phyloP scores from a whole-genome alignment of 2,888 invertebrate species.

The Xanthia togata region DNA sequence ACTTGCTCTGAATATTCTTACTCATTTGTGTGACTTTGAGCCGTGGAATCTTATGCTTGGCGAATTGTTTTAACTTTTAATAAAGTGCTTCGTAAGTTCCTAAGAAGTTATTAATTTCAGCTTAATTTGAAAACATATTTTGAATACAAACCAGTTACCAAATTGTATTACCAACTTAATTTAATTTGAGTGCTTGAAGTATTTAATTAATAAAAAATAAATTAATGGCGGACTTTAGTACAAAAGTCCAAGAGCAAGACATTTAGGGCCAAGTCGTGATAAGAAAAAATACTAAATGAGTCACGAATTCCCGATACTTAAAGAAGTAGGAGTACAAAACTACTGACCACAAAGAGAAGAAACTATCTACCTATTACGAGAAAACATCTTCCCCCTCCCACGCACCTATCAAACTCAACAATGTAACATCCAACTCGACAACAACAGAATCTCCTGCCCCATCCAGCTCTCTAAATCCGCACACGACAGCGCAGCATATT shows the following conservation, averaged over 20 bases:
- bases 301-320: not conserved
- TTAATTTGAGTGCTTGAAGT: not conserved
- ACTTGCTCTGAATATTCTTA: not conserved
- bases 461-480: constrained; percentile 25
- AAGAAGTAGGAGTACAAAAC: too few relatives aligned
- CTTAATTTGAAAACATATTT: not conserved
- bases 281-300: too few relatives aligned
- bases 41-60: not conserved
- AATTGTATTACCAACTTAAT: not conserved
- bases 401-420: not conserved
- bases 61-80: not conserved
- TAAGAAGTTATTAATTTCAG: not conserved
- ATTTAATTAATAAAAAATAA: not conserved
- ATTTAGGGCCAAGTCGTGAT: not conserved
- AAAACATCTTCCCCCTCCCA: not conserved
- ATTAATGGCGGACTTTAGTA: not conserved
- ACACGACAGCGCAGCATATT: constrained; percentile 67
- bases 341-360: not conserved
- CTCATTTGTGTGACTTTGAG: not conserved
- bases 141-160: not conserved
- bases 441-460: not conserved
- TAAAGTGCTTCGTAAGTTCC: not conserved
- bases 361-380: not conserved
- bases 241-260: not conserved
- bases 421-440: not conserved